Base-by-base conservation (phyloP, 2,113 vertebrate species). In the Salvelinus fontinalis region DNA sequence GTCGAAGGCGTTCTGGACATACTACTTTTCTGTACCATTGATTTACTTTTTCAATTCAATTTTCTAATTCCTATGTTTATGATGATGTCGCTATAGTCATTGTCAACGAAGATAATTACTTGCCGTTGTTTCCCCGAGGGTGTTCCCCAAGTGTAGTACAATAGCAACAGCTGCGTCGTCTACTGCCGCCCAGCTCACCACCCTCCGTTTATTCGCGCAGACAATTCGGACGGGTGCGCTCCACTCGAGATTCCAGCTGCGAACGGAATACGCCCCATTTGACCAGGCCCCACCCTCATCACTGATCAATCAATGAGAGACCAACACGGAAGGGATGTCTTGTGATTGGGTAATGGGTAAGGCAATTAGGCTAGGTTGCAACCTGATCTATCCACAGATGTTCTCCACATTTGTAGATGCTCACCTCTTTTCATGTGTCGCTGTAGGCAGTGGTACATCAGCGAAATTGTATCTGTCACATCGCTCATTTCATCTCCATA, bases 1-100 rank as follows among this genome's bases (percentile, higher is more conserved):
- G 95, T 97, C 93, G 95, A 96, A 86, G 97, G 95, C 90, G 96
- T 95, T 92, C 96, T 95, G 92, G 97, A 97, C 97, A 98, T 98
- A 92, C 94, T 93, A 95, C 94, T 95, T 94, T 97, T 96, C 95
- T 97, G 97, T 95, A 98, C 97, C 97, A 98, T 95, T 94, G 93
- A 94, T 90, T 90, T 73, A 91, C 86, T 92, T 89, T 92, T 86
- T 44, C 24, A 74, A 60, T 68, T 65, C 70, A 75, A 80, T 77
- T 83, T 72, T 76, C 59, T 84, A 48, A 83, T 84, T 84, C 49
- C 68, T 87, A 57, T 82, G 86, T 72, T 83, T 86, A 86, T 54
- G 81, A 76, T 44, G 80, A 62, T 73, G 67, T 75, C 79, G 73
- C 77, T 54, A n/a, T 71, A 74, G 78, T 57, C 90, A 93, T 94